Evolutionary conservation across 2,797 vertebrate genomes (phyloP).

Genomic region (Anguilla anguilla): DNA sequence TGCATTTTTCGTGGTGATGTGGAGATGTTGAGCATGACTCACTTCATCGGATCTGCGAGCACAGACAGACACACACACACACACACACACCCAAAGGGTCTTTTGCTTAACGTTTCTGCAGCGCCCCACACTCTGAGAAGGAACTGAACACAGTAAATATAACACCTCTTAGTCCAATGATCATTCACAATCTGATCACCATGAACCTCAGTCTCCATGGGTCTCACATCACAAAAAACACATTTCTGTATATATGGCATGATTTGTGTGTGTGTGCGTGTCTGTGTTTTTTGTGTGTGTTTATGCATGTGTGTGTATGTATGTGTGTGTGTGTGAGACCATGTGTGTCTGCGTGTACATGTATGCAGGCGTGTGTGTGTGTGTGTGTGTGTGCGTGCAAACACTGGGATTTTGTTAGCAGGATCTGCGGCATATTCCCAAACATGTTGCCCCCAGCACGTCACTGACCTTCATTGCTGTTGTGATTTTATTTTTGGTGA

Average conservation of each 20-base stretch:
- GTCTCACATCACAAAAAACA: constrained; percentile 27
- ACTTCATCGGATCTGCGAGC: constrained; percentile 75
- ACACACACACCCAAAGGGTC: constrained; percentile 44
- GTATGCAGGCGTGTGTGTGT: too few relatives aligned
- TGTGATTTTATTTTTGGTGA: constrained; percentile 34
- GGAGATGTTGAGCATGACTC: constrained; percentile 63
- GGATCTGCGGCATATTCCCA: neutral
- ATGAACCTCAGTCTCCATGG: constrained; percentile 50
- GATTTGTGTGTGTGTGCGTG: constrained; percentile 31
- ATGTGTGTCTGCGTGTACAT: too few relatives aligned
- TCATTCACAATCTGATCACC: constrained; percentile 54
- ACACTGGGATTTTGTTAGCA: neutral
- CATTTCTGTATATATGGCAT: too few relatives aligned
- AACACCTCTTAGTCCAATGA: constrained; percentile 69
- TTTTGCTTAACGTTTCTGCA: constrained; percentile 71
- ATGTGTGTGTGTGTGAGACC: constrained; percentile 2
- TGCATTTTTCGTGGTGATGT: neutral
- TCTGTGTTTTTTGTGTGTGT: too few relatives aligned
- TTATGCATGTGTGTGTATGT: constrained; percentile 57
- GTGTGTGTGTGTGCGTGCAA: constrained; percentile 54
- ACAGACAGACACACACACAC: constrained; percentile 66
- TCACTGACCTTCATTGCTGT: constrained; percentile 29
- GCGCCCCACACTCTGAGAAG: constrained; percentile 61
- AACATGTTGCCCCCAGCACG: constrained; percentile 11
- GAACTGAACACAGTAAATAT: constrained; percentile 69